phyloP scores from a whole-genome alignment of 2,113 vertebrate genomes.

The Sapajus apella region DNA sequence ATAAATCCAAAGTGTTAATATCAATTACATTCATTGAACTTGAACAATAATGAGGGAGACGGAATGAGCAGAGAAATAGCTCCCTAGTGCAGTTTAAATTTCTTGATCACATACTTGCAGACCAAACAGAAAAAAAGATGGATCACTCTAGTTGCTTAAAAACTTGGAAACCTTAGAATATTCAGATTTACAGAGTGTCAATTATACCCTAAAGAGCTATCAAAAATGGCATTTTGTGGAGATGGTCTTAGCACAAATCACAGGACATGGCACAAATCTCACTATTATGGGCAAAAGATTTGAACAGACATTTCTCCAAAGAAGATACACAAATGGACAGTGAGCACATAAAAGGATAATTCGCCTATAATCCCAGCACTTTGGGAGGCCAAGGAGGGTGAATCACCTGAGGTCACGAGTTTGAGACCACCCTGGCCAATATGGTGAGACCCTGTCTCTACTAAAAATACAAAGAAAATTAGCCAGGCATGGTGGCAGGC shows the following conservation, averaged over 20 bases:
- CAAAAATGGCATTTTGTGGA: constrained; percentile 49
- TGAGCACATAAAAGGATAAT: background rate
- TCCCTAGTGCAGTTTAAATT: constrained; percentile 50
- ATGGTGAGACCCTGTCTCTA: no score
- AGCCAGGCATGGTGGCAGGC: no score
- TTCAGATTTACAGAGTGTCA: constrained; percentile 54
- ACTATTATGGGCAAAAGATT: background rate
- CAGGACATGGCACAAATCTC: constrained; percentile 7
- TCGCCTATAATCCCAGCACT: background rate
- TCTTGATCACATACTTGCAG: constrained; percentile 53
- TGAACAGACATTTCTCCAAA: constrained; percentile 1
- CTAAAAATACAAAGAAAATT: no score
- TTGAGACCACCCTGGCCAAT: no score
- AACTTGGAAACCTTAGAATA: constrained; percentile 44
- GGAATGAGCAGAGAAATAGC: constrained; percentile 13
- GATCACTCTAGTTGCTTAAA: constrained; percentile 39
- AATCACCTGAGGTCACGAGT: no score
- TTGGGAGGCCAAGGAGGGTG: no score
- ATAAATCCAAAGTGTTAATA: constrained; percentile 58
- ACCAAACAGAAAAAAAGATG: constrained; percentile 51
- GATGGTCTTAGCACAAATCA: constrained; percentile 48
- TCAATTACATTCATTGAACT: constrained; percentile 58
- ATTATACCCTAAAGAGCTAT: constrained; percentile 43
- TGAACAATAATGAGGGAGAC: constrained; percentile 44
- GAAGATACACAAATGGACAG: background rate